A percentile compares a stretch with the other conserved stretches of the same genome.
Evolutionary conservation across 2,113 vertebrate species (phyloP).

Genomic region (Clarias magur): DNA sequence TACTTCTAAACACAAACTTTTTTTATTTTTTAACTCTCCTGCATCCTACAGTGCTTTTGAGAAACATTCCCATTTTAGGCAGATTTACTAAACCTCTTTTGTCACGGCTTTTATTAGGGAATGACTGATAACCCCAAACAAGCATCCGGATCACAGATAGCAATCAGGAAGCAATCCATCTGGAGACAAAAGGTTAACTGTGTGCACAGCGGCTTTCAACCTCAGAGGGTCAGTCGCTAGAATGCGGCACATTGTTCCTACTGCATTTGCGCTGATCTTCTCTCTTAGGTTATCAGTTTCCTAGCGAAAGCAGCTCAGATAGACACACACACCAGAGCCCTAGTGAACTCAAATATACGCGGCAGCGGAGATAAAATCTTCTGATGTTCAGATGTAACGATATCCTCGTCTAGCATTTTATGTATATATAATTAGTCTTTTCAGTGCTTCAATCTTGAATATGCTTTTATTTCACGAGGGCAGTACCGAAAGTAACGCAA

Average conservation of each 20-base stretch:
- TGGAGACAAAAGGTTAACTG: conserved; percentile 45
- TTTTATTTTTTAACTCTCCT: background rate
- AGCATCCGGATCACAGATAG: conserved; percentile 44
- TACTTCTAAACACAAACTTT: background rate
- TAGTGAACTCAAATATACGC: background rate
- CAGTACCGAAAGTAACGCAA: no score
- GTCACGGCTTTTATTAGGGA: conserved; percentile 27
- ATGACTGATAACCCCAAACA: conserved; percentile 44
- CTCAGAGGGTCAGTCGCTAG: conserved; percentile 24
- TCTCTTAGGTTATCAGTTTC: conserved; percentile 41
- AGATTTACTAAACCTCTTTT: conserved; percentile 39
- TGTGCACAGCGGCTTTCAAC: conserved; percentile 18
- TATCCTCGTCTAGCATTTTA: no score
- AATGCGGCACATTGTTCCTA: conserved; percentile 40
- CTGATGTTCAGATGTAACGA: no score
- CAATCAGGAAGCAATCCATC: conserved; percentile 58
- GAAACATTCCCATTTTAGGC: conserved; percentile 18
- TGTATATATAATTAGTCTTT: no score
- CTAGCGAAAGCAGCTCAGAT: conserved; percentile 18
- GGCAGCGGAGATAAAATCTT: background rate
- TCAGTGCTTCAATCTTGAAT: no score
- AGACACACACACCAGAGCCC: background rate
- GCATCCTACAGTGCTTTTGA: background rate
- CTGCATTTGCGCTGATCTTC: conserved; percentile 34
- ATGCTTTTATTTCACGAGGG: no score